Base-by-base conservation (phyloP, 2,888 invertebrate species). In the Litoditis marina region DNA sequence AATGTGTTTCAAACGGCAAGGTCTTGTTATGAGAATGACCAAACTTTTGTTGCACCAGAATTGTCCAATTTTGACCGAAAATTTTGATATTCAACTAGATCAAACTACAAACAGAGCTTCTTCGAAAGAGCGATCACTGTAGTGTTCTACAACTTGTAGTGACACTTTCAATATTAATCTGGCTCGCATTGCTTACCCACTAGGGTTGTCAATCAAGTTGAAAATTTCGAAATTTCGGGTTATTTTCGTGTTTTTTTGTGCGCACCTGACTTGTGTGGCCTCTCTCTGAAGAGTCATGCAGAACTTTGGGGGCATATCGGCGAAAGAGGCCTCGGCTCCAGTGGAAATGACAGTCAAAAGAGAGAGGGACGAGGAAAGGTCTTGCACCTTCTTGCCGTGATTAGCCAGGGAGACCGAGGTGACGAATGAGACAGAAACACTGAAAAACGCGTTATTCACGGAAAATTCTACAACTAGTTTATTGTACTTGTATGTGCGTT, bases 351-450 rank as follows among this genome's bases (percentile, higher is more conserved):
- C 46, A 16, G 31, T 57, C 28, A 46, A 30, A 32, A 47, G 46
- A 4, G 68, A 60, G 34, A 63, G 42, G 7, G 62, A 49, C 1
- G 68, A 68, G 3, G 54, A 57, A 28, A 71, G 56, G 6, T 32
- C 31, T 8, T 63, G 61, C n/a, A 64, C 54, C n/a, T 46, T 53
- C n/a, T 60, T 31, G 5, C 32, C 47, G 13, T 58, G 22, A 27
- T 65, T 47, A 1, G 31, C 25, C 2, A 71, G 59, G 8, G 63
- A 58, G 1, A 60, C 71, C 3, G 63, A 36, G 3, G 60, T 30
- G 19, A 55, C 47, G 28, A 71, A 47, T 6, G 68, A 58, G 3
- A 56, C 60, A 11, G 71, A 71, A 1, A 59, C 54, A 42, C 71
- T 71, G 53, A 46, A 65, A 54, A 27, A 39, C 27, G 7, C 8